Percentiles rank a stretch among this genome's conserved stretches.
phyloP scores from a whole-genome alignment of 1,140 invertebrate genomes.

The Odontomachus brunneus region DNA sequence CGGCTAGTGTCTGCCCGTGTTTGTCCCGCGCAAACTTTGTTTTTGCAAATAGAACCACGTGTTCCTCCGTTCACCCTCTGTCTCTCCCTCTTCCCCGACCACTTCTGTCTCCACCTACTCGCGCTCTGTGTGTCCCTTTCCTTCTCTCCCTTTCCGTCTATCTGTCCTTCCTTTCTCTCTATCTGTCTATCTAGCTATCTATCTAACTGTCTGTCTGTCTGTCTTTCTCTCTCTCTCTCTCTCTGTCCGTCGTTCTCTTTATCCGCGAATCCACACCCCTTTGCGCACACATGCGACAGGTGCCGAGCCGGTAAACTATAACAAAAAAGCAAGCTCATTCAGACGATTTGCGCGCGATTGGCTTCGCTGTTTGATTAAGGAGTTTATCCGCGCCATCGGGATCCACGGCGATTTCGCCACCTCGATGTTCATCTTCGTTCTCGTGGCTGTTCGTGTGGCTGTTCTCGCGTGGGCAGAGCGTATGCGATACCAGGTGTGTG shows the following conservation, averaged over 20 bases:
- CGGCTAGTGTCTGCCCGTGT: constrained; percentile 78
- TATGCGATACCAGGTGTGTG: no score
- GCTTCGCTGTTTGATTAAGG: constrained; percentile 66
- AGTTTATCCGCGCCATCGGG: constrained; percentile 47
- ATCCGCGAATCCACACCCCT: constrained; percentile 68
- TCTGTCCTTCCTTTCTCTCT: constrained; percentile 32
- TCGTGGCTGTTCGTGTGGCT: no score
- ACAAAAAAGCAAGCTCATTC: constrained; percentile 73
- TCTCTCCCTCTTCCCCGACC: constrained; percentile 44
- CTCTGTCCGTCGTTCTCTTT: no score
- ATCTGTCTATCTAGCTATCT: constrained; percentile 3
- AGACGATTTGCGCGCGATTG: constrained; percentile 74
- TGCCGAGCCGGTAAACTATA: constrained; percentile 72
- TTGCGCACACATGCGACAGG: constrained; percentile 79
- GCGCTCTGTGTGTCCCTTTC: constrained; percentile 55
- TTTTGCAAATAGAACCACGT: constrained; percentile 83
- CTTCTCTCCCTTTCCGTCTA: constrained; percentile 27
- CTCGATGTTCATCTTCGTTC: constrained; percentile 21
- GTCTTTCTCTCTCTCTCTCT: constrained; percentile 49
- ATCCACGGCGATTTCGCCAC: constrained; percentile 55
- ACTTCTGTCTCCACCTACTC: constrained; percentile 39
- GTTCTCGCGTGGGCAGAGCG: constrained; percentile 8
- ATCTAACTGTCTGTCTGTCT: constrained; percentile 35
- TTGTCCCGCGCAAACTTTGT: constrained; percentile 83
- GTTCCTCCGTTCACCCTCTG: constrained; percentile 75